Evolutionary conservation across 1,140 invertebrate genomes (phyloP), one percentile per base, ranked within the genome.

Genomic region (Camponotus pennsylvanicus): DNA sequence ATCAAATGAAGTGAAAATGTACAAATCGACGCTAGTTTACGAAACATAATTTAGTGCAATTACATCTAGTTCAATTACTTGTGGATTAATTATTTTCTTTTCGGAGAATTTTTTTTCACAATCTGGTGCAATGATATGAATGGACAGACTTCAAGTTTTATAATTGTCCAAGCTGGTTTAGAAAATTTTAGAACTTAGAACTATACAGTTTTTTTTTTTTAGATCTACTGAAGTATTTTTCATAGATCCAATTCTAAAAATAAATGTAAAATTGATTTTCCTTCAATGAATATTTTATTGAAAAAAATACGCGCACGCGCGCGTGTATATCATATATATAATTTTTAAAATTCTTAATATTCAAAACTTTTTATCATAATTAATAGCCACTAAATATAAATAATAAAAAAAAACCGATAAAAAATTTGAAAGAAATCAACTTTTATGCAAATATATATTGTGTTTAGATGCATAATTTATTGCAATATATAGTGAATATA

Each of bases 21-120:
- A 89, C 88, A 89, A 89, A 89, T 86, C 63, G 87, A 89, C 66
- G 82, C 88, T 89, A 86, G 87, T 89, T 89, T 45, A 76, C 45
- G 9, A 67, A 75, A 11, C 57, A 45, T 59, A 88, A 88, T 55
- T 86, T 87, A 61, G 67, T 76, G 78, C 78, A 79, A 86, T 84
- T 89, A 59, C 32, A 63, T 55, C 49, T 83, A 83, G 55, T 83
- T 83, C 69, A 71, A 61, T 37, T 73, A 32, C 13, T 55, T 15
- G 40, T 61, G 42, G 0, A 75, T 73, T 61, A 18, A 8, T 27
- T 73, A 18, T 61, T 42, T 73, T 57, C 9, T n/a, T 7, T 40
- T 21, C 2, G 32, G 15, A 55, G 37, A n/a, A n/a, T 11, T 73
- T 34, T 15, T 15, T 42, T 61, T 61, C 4, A 52, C 21, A 55